Evolutionary conservation across 2,113 vertebrate genomes (phyloP).

Genomic region (mouse (Mus musculus)): GRCm39 chr9:28987501-28988000

Average conservation of each 20-base stretch:
- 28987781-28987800: neutral
- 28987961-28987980: neutral
- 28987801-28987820: constrained; percentile 47
- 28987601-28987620: constrained; percentile 50
- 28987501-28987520: constrained; percentile 82
- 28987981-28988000: neutral
- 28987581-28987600: constrained; percentile 56
- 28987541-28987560: constrained; percentile 51
- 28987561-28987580: constrained; percentile 78
- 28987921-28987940: neutral
- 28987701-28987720: no score
- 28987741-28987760: neutral
- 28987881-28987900: neutral
- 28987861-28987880: neutral
- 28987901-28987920: neutral
- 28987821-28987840: constrained; percentile 13
- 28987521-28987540: constrained; percentile 76
- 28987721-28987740: neutral
- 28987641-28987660: constrained; percentile 4
- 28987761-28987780: neutral
- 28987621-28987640: neutral
- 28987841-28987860: neutral
- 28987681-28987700: neutral
- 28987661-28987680: neutral
- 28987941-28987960: neutral